Percentiles rank a stretch among this genome's conserved stretches.
Conservation (phyloP, 2,113 vertebrate species). For the Malurus melanocephalus region DNA sequence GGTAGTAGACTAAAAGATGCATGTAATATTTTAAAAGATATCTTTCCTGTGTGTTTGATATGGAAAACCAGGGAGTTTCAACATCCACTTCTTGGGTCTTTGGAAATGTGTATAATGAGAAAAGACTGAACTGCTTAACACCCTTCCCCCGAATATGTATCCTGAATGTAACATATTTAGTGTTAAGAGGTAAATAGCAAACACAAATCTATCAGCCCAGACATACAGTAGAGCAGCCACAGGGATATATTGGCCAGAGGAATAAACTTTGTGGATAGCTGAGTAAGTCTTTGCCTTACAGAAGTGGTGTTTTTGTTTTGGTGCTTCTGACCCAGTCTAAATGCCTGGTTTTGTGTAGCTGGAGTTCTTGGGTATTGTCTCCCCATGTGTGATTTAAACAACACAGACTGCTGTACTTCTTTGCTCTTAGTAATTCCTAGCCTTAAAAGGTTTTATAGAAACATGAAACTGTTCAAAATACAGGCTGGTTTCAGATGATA, state of each 20-base stretch:
- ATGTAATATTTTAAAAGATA: not conserved
- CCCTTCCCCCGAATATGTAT: not conserved
- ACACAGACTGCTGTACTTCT: not conserved
- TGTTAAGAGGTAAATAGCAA: not conserved
- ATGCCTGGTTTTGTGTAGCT: not conserved
- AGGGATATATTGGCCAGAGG: not conserved
- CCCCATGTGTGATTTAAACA: not conserved
- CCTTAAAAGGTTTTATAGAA: not conserved
- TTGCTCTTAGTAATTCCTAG: not conserved
- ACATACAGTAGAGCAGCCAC: not conserved
- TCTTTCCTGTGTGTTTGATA: not conserved
- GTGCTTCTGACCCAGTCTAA: not conserved
- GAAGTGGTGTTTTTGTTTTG: fast-evolving
- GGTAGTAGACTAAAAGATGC: not conserved
- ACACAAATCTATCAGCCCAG: not conserved
- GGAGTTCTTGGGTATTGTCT: not conserved
- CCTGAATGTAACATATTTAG: not conserved
- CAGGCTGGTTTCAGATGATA: not conserved
- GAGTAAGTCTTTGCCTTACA: not conserved
- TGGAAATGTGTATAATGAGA: not conserved
- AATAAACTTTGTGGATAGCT: not conserved
- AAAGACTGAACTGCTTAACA: not conserved
- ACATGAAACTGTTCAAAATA: not conserved
- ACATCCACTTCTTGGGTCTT: not conserved
- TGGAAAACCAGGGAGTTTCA: not conserved